Base-by-base conservation (phyloP, 2,888 invertebrate species). In the Sialis fuliginosa region DNA sequence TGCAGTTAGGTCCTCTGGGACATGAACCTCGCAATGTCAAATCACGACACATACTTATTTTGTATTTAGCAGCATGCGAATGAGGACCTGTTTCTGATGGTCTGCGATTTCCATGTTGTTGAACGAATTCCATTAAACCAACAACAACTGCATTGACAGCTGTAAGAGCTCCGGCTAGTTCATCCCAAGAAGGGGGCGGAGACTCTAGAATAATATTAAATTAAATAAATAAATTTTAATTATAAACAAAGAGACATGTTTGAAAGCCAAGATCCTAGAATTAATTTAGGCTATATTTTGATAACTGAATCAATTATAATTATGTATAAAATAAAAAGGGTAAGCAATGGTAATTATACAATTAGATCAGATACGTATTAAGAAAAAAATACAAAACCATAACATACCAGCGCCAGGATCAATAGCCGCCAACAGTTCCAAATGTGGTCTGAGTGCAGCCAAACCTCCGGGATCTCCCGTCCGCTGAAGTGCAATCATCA, bases 31-130 rank as follows among this genome's bases (percentile, higher is more conserved):
- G 72, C 30, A 81, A 70, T 1, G 81, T 76, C 7, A 89, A 71
- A 63, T 93, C 91, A 1, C 92, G 74, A 55, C 92, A 93, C 78
- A 92, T 81, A 58, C 84, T 83, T 49, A 90, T 87, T 68, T 92
- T 92, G 66, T 90, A 91, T 60, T 85, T 86, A 9, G 77, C 72
- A 60, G 82, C 69, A 49, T 75, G 77, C 6, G 68, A 63, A 53
- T 74, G 71, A 22, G 22, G 22, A 49, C 69, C 57, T 50, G 76
- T 63, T 56, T 77, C 73, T 59, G 74, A 74, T 6, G 72, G 59
- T 63, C 79, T 78, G 13, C 80, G 68, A 55, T 74, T 77, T 5
- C 82, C 82, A 54, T 83, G 81, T 56, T 79, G 79, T 56, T 80
- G 77, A 51, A 86, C 76, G 57, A 85, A 87, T 49, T 82, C 80